A percentile compares a stretch with the other conserved stretches of the same genome.
These are phyloP conservation scores for Branchipolynoe longqiensis DNA, from an alignment of 2,888 invertebrate genomes.

Conservation along the genomic window DNA sequence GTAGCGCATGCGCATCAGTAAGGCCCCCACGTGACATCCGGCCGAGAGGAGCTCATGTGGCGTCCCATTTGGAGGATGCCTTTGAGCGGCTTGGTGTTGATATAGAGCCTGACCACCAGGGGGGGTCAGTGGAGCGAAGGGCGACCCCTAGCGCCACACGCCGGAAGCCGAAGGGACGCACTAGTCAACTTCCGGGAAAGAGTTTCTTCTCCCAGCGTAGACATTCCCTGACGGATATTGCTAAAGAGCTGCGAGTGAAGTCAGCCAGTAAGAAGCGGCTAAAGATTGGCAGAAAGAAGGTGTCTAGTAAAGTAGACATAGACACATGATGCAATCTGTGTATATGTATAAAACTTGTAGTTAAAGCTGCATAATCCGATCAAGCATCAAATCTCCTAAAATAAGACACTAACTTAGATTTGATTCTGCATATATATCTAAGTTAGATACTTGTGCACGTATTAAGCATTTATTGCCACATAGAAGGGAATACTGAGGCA, in stretches of 20 bases:
- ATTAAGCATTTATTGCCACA: too few relatives aligned
- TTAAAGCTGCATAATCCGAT: too few relatives aligned
- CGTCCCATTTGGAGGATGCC: conserved; percentile 3
- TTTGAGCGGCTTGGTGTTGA: conserved; percentile 37
- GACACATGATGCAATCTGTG: background rate
- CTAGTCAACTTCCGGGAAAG: conserved; percentile 72
- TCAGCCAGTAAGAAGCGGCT: conserved; percentile 34
- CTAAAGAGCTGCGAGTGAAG: conserved; percentile 43
- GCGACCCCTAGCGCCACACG: background rate
- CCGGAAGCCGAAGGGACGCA: conserved; percentile 70
- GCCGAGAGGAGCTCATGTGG: background rate
- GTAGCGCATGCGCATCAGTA: background rate
- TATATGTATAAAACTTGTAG: background rate
- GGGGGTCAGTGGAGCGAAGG: background rate
- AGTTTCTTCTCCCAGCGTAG: conserved; percentile 73
- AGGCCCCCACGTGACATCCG: conserved; percentile 14
- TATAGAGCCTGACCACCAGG: background rate
- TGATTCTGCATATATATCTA: too few relatives aligned
- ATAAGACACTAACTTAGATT: too few relatives aligned
- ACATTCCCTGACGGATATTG: conserved; percentile 70
- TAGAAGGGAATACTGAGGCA: too few relatives aligned
- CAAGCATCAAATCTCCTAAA: too few relatives aligned
- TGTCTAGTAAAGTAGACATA: conserved; percentile 4
- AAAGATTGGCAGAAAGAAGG: conserved; percentile 25
- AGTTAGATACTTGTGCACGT: too few relatives aligned